These are phyloP conservation scores for Harlomillsia oculata DNA, from an alignment of 1,140 invertebrate genomes.

Conservation along the genomic window DNA sequence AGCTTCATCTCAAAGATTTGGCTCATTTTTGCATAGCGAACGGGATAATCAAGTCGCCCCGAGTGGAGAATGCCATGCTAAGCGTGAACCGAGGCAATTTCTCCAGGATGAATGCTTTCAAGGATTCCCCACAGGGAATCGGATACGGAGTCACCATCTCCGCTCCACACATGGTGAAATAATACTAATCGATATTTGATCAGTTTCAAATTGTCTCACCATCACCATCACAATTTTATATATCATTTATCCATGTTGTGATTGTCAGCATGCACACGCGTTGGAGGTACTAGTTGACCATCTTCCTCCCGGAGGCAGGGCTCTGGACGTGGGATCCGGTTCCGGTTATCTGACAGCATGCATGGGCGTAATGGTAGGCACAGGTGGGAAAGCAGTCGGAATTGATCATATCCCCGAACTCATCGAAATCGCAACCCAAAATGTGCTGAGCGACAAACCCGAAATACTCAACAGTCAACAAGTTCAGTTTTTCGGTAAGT, in stretches of 20 bases:
- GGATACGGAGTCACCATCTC: constrained; percentile 88
- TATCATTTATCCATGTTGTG: background rate
- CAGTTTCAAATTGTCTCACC: background rate
- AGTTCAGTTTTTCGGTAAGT: constrained; percentile 41
- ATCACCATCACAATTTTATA: background rate
- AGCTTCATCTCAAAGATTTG: background rate
- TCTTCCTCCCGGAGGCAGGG: constrained; percentile 63
- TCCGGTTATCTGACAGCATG: constrained; percentile 55
- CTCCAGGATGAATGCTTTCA: constrained; percentile 63
- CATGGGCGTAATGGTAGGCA: constrained; percentile 51
- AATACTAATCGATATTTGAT: background rate
- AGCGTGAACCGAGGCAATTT: constrained; percentile 76
- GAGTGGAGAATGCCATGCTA: constrained; percentile 73
- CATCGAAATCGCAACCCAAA: constrained; percentile 46
- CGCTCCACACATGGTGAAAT: constrained; percentile 90
- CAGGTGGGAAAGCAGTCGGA: constrained; percentile 49
- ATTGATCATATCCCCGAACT: constrained; percentile 55
- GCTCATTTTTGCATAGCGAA: constrained; percentile 51
- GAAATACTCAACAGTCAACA: constrained; percentile 40
- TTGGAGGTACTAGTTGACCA: constrained; percentile 79
- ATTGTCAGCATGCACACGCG: constrained; percentile 74
- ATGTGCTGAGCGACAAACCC: constrained; percentile 47
- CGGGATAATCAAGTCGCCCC: constrained; percentile 67
- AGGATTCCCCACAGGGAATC: constrained; percentile 67
- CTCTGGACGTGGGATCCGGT: constrained; percentile 70